Evolutionary conservation across 1,140 invertebrate genomes (phyloP).

Genomic region (Homalodisca vitripennis): DNA sequence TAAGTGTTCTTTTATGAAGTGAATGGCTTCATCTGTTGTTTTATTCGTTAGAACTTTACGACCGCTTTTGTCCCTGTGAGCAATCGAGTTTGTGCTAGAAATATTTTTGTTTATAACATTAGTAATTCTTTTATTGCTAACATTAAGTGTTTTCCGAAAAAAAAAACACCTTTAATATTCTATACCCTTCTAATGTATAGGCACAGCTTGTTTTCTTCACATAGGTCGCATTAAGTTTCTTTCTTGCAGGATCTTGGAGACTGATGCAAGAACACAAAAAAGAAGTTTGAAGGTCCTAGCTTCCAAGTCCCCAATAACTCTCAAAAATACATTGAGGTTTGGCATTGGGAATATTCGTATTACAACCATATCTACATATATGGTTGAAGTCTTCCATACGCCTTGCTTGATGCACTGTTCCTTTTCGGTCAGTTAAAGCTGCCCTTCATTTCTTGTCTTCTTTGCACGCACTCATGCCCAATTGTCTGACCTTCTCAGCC

Average conservation of each 20-base stretch:
- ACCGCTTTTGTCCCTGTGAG: neutral
- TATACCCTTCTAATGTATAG: neutral
- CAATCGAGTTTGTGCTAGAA: neutral
- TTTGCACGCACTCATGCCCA: neutral
- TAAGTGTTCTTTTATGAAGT: neutral
- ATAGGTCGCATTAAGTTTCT: neutral
- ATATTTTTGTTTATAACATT: neutral
- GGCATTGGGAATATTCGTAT: neutral
- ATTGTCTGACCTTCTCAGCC: neutral
- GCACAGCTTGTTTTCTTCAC: neutral
- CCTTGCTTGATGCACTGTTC: neutral
- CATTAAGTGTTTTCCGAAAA: conserved; percentile 21
- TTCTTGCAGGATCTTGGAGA: neutral
- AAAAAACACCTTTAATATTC: conserved; percentile 5
- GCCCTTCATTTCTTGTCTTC: neutral
- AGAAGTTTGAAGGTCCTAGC: conserved; percentile 6
- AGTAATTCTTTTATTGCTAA: neutral
- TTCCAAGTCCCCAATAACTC: neutral
- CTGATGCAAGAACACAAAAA: neutral
- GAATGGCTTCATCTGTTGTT: neutral
- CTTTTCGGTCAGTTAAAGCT: neutral
- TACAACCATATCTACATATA: conserved; percentile 8
- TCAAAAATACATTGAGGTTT: neutral
- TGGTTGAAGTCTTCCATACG: neutral
- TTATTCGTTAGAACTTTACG: neutral